Evolutionary conservation across 2,797 vertebrate genomes (phyloP).

Genomic region (Cossypha dichroa): DNA sequence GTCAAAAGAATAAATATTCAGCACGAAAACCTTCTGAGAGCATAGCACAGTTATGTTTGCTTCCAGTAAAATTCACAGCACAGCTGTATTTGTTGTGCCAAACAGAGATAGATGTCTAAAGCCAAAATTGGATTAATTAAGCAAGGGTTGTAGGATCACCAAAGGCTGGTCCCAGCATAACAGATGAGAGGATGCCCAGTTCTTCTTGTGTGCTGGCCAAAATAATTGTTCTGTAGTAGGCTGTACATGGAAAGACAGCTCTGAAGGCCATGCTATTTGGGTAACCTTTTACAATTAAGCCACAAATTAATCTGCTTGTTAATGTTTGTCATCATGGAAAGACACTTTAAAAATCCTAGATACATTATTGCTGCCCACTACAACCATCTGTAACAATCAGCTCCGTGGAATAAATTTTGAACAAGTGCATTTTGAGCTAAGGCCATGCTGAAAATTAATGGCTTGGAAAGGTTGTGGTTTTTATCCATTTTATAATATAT

Average conservation of each 20-base stretch:
- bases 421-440: neutral
- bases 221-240: neutral
- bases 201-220: neutral
- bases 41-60: neutral
- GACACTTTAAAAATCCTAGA: neutral
- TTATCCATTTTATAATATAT: neutral
- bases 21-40: conserved; percentile 13
- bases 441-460: neutral
- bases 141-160: conserved; percentile 4
- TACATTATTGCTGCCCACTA: neutral
- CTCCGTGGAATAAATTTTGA: neutral
- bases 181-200: neutral
- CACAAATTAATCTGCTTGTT: conserved; percentile 7
- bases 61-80: neutral
- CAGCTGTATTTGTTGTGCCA: conserved; percentile 15
- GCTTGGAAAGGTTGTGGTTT: neutral
- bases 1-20: conserved; percentile 41
- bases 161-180: neutral
- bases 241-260: neutral
- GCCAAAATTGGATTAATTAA: conserved; percentile 52
- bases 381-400: neutral
- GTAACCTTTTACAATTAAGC: conserved; percentile 17
- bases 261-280: neutral
- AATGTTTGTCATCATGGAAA: conserved; percentile 11
- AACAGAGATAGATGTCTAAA: conserved; percentile 3